phyloP scores from a whole-genome alignment of 2,797 vertebrate species.

The Glyptemys insculpta region DNA sequence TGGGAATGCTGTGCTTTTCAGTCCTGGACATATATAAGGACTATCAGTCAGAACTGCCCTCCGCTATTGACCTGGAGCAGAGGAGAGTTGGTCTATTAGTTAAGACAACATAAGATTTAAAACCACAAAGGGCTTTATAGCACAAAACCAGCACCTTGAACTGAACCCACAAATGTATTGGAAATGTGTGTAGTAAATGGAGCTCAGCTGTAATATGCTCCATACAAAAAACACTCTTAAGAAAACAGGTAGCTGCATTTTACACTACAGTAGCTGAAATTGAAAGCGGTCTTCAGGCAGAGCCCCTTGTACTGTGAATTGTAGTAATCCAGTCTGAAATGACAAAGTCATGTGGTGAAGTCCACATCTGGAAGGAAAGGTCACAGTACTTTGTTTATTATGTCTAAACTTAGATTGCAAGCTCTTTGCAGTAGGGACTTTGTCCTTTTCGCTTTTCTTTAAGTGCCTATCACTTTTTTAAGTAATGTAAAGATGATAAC shows the following conservation, averaged over 20 bases:
- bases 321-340: neutral
- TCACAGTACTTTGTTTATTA: neutral
- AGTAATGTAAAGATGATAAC: neutral
- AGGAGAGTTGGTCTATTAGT: neutral
- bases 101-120: neutral
- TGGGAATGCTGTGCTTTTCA: neutral
- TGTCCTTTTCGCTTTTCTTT: neutral
- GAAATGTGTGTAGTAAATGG: neutral
- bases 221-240: neutral
- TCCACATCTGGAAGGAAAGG: neutral
- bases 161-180: neutral
- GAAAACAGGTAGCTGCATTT: neutral
- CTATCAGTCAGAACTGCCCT: neutral
- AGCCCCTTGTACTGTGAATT: neutral
- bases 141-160: neutral
- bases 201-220: neutral
- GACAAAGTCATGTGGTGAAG: neutral
- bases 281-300: neutral
- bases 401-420: neutral
- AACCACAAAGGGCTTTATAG: neutral
- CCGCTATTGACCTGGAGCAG: neutral
- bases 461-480: neutral
- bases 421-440: neutral
- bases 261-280: neutral
- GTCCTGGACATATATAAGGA: neutral